A percentile compares a stretch with the other conserved stretches of the same genome.
Evolutionary conservation across 2,113 vertebrate species (phyloP).

Genomic region (Hemibagrus wyckioides): DNA sequence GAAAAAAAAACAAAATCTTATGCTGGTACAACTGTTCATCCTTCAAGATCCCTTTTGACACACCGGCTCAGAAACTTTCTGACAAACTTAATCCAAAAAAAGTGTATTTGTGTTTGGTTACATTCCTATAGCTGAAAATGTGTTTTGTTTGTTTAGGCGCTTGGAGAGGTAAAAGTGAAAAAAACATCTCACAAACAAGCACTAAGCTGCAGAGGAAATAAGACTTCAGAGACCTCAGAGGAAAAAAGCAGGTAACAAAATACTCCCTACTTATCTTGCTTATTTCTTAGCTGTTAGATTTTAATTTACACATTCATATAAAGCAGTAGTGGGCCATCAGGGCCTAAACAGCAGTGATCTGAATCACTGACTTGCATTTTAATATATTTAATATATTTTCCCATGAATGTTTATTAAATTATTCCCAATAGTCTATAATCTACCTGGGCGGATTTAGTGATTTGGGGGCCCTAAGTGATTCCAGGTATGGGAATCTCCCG

Average conservation of each 20-base stretch:
- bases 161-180: constrained; percentile 66
- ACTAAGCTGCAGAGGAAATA: constrained; percentile 5
- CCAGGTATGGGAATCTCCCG: too few species aligned
- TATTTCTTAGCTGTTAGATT: background rate
- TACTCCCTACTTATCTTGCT: background rate
- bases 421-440: too few species aligned
- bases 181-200: constrained; percentile 29
- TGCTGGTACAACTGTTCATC: background rate
- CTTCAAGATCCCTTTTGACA: background rate
- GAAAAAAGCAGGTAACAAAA: constrained; percentile 61
- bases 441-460: too few species aligned
- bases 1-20: background rate
- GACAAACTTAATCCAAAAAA: background rate
- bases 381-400: too few species aligned
- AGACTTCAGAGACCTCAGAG: background rate
- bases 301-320: background rate
- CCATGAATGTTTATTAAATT: too few species aligned
- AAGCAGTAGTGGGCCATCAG: too few species aligned
- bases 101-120: too few species aligned
- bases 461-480: too few species aligned
- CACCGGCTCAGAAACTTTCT: background rate
- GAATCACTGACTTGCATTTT: too few species aligned
- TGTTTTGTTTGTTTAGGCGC: constrained; percentile 55
- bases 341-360: too few species aligned
- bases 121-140: background rate